These are phyloP conservation scores for Eulemur coronatus DNA, from an alignment of 2,797 vertebrate genomes.

Conservation along the genomic window DNA sequence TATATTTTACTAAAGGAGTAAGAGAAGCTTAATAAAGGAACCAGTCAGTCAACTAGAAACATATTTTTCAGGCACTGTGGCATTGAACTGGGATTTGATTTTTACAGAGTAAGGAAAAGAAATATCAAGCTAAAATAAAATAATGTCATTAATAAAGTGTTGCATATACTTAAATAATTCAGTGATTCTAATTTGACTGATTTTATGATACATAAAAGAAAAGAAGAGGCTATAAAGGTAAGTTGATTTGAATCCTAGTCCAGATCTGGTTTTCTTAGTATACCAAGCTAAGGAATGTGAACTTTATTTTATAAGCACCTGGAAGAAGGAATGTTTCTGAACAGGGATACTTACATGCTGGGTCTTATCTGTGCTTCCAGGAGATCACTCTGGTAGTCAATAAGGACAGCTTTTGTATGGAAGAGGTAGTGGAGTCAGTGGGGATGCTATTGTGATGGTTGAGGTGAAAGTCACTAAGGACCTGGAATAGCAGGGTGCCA, in stretches of 20 bases:
- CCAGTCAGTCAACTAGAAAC: background rate
- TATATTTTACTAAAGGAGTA: conserved; percentile 27
- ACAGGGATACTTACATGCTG: background rate
- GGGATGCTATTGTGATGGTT: background rate
- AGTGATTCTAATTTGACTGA: background rate
- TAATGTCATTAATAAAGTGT: background rate
- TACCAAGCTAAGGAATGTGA: background rate
- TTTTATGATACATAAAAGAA: background rate
- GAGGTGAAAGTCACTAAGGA: background rate
- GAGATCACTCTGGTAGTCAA: background rate
- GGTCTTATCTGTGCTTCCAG: background rate
- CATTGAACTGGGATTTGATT: background rate
- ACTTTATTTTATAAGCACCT: background rate
- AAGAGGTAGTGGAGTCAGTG: background rate
- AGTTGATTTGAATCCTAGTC: background rate
- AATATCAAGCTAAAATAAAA: conserved; percentile 5
- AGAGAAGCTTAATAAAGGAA: conserved; percentile 2
- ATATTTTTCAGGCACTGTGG: background rate
- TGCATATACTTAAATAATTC: background rate
- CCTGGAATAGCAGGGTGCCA: background rate
- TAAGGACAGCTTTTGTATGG: background rate
- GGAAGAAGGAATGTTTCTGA: background rate
- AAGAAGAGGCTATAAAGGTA: background rate
- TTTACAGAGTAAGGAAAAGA: background rate
- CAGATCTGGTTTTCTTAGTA: background rate